phyloP scores from a whole-genome alignment of 2,888 invertebrate species.

The Gisinianus flammeolus region DNA sequence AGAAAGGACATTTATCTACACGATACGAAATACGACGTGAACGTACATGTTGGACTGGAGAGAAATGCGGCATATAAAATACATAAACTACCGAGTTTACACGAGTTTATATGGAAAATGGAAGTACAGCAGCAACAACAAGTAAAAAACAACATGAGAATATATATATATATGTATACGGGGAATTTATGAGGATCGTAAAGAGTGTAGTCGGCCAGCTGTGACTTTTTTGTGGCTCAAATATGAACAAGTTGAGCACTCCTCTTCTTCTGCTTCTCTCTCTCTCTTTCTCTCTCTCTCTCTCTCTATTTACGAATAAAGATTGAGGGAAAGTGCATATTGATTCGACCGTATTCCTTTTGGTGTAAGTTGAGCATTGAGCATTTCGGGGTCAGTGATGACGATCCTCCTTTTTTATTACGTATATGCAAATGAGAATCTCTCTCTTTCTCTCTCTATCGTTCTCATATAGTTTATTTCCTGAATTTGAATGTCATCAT shows the following conservation, averaged over 20 bases:
- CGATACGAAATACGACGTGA: too few relatives aligned
- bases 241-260: conserved; percentile 1
- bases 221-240: conserved; percentile 30
- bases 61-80: not conserved
- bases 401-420: not conserved
- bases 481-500: not conserved
- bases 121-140: not conserved
- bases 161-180: conserved; percentile 2
- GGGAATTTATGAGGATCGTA: too few relatives aligned
- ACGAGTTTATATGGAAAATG: not conserved
- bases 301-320: not conserved
- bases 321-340: not conserved
- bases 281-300: not conserved
- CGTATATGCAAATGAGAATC: not conserved
- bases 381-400: conserved; percentile 14
- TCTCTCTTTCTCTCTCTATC: not conserved
- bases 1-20: too few relatives aligned
- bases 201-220: conserved; percentile 14
- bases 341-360: conserved; percentile 2
- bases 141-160: not conserved
- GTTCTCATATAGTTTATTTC: not conserved
- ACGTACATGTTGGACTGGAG: too few relatives aligned
- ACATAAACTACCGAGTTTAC: too few relatives aligned
- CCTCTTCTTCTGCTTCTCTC: not conserved
- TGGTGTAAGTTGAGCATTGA: not conserved